Base-by-base conservation (phyloP, 1,140 invertebrate species). In the Drosophila erecta region DNA sequence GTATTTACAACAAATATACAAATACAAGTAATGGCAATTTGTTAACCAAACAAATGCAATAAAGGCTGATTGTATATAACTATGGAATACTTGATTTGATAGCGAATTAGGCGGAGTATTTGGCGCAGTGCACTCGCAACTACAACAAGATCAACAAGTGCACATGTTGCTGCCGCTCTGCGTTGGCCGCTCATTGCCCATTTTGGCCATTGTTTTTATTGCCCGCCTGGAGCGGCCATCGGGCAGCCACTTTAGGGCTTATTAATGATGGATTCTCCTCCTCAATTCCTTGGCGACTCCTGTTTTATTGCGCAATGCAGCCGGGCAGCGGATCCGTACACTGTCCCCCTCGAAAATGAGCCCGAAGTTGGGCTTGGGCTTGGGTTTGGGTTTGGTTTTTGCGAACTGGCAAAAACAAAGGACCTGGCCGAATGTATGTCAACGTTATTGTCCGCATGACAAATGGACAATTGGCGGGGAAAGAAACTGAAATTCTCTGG, bases 251-350 rank as follows among this genome's bases (percentile, higher is more conserved):
- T 89, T 89, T 90, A 89, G 84, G 84, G 84, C 85, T 89, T 89
- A 89, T 89, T 89, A 89, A 89, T 89, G 84, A 89, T 89, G 84
- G 85, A 89, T 89, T 89, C 84, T 85, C 84, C 85, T 79, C 79
- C 83, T 76, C 83, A 87, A 89, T 89, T 89, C 53, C 56, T 49
- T 55, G 41, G 62, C 64, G 78, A 66, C 71, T 54, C 56, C 51
- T 53, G 74, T 89, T 87, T 87, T 87, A 84, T 87, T 87, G 84
- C 83, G 83, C 83, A 89, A 86, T 67, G 73, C 46, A 67, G 57
- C 24, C 41, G 27, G 30, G 44, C 59, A 57, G 55, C 41, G 40
- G 38, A 41, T 41, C 40, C n/a, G n/a, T 2, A 27, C 38, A 22
- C 30, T 37, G 30, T 11, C 4, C 41, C 35, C 40, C 37, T 47